Conservation (phyloP, 2,888 invertebrate species). For the Melanchra persicariae region DNA sequence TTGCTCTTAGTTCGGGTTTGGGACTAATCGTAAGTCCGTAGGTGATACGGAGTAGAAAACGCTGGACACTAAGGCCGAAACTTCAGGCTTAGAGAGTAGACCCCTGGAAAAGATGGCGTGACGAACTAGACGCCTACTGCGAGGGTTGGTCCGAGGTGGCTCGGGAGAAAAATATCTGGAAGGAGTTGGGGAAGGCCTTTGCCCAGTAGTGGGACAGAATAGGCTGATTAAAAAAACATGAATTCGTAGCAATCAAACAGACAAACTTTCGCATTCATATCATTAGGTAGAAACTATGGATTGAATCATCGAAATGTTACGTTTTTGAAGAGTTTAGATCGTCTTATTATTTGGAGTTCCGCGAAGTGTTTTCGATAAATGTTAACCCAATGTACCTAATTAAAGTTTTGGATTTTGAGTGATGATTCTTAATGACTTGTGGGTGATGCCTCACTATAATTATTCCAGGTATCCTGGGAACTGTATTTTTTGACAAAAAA, state of each 20-base stretch:
- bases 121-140: too few species aligned
- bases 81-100: too few species aligned
- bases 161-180: too few species aligned
- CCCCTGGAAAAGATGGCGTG: too few species aligned
- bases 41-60: too few species aligned
- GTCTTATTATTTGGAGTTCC: constrained; percentile 29
- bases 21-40: too few species aligned
- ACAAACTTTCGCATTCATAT: neutral
- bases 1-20: too few species aligned
- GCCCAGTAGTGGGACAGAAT: too few species aligned
- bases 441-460: constrained; percentile 27
- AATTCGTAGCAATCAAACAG: neutral
- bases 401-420: constrained; percentile 27
- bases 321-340: constrained; percentile 15
- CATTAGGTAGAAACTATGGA: neutral
- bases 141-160: too few species aligned
- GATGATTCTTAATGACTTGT: constrained; percentile 44
- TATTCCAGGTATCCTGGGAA: constrained; percentile 15
- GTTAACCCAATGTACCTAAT: constrained; percentile 18
- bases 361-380: constrained; percentile 19
- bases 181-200: too few species aligned
- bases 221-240: too few species aligned
- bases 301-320: constrained; percentile 30
- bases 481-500: neutral
- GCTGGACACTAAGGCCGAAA: too few species aligned